Evolutionary conservation across 2,113 vertebrate genomes (phyloP), one percentile per base, ranked within the genome.

Genomic region (Cynopterus brachyotis): DNA sequence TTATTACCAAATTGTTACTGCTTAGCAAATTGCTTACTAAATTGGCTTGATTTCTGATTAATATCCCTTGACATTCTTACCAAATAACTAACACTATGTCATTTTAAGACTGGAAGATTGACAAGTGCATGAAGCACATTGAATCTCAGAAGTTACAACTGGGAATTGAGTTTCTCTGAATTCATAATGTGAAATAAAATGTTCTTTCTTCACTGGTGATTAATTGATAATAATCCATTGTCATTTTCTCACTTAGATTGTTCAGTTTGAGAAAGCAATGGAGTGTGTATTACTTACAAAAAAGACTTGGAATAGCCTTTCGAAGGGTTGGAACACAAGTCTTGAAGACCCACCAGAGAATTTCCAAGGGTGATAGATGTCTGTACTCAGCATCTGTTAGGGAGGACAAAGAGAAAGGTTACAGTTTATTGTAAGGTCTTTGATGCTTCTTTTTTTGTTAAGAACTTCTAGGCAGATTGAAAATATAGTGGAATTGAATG

Each of bases 161-260:
- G 92, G 73, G 92, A 96, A 50, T 35, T 11, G 59, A 8, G 0
- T 95, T 73, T 20, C 35, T 98, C 20, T 96, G 80, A 70, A 91
- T 78, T 81, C 73, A 45, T 67, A 73, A 92, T 75, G 26, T 78
- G 83, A 89, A 37, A 6, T 69, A 92, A 97, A 97, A 70, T 66
- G n/a, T 82, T 97, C 87, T 66, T 0, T 92, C 80, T 96, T 91
- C 47, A 45, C 62, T 5, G 19, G 1, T 20, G 70, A 96, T 95
- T 97, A 89, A 93, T 91, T 88, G 89, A 67, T 96, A 97, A 94
- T 91, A 92, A 94, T 8, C 0, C 55, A 37, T 82, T 82, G 20
- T 9, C 45, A 35, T 45, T 94, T 24, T 13, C 45, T 89, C 2
- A 59, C 92, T 90, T 93, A 92, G 88, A 91, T 70, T 91, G 97